These are phyloP conservation scores for Cremastinae sp. DNA, from an alignment of 2,888 invertebrate genomes.

Conservation along the genomic window DNA sequence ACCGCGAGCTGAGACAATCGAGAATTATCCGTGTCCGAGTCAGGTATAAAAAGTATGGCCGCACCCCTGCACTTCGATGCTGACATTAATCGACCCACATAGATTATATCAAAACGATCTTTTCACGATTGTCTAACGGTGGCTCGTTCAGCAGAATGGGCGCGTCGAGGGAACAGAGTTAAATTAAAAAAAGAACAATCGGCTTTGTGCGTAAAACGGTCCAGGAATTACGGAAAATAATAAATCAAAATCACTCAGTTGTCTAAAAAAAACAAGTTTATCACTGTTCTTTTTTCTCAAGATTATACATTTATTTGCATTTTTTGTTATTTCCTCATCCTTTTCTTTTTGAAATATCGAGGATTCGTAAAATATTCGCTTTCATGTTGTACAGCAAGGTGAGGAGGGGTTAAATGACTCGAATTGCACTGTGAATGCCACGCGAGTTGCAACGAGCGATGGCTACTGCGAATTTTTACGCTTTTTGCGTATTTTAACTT, in stretches of 20 bases:
- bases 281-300: constrained; percentile 46
- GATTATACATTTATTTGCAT: constrained; percentile 55
- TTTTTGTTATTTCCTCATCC: constrained; percentile 4
- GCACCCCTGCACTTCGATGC: constrained; percentile 70
- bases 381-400: constrained; percentile 53
- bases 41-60: constrained; percentile 55
- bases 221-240: constrained; percentile 46
- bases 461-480: constrained; percentile 52
- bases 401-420: constrained; percentile 58
- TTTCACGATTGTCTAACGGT: constrained; percentile 69
- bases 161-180: constrained; percentile 20
- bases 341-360: constrained; percentile 48
- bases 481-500: constrained; percentile 23
- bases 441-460: constrained; percentile 71
- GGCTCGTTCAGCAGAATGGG: constrained; percentile 7
- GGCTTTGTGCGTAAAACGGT: constrained; percentile 28
- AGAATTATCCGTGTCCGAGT: constrained; percentile 64
- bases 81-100: constrained; percentile 73
- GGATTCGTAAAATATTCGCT: constrained; percentile 53
- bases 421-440: constrained; percentile 67
- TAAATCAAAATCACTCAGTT: constrained; percentile 33
- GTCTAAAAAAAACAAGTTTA: constrained; percentile 29
- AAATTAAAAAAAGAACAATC: background rate
- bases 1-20: constrained; percentile 60
- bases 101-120: constrained; percentile 72